Percentiles rank a stretch among this genome's conserved stretches.
These are phyloP conservation scores for Ardeotis arabs DNA, from an alignment of 2,113 vertebrate genomes.

Conservation along the genomic window DNA sequence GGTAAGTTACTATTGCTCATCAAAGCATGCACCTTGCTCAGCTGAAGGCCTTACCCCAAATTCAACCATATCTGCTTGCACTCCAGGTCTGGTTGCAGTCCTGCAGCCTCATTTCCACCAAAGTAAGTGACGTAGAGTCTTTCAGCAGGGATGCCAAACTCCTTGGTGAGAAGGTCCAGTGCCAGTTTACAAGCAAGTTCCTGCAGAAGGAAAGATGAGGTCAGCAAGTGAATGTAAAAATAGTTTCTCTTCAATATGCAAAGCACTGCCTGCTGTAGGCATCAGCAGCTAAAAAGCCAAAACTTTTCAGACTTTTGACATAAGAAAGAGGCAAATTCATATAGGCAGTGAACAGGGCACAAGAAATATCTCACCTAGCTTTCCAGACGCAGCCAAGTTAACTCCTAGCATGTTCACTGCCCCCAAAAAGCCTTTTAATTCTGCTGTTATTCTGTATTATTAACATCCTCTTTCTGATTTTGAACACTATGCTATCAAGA, in stretches of 20 bases:
- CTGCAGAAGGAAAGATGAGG: constrained; percentile 68
- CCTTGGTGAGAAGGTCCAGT: constrained; percentile 91
- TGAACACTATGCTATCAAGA: neutral
- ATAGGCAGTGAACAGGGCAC: neutral
- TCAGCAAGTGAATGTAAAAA: neutral
- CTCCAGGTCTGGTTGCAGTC: constrained; percentile 92
- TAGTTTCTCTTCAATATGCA: neutral
- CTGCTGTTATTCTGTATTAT: neutral
- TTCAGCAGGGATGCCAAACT: constrained; percentile 92
- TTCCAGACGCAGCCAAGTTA: neutral
- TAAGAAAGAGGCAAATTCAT: neutral
- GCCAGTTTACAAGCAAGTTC: constrained; percentile 95
- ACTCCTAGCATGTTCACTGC: neutral
- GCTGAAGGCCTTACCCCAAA: constrained; percentile 82
- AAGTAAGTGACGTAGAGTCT: constrained; percentile 98
- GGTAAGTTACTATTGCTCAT: neutral
- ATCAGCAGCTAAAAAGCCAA: neutral
- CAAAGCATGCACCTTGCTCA: neutral
- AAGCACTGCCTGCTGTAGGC: neutral
- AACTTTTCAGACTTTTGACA: neutral
- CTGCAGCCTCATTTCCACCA: constrained; percentile 86
- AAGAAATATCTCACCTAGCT: neutral
- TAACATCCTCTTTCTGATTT: neutral
- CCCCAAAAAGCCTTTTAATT: neutral
- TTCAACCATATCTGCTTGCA: constrained; percentile 98